Conservation (phyloP, 1,140 invertebrate genomes). For the Protaetia brevitarsis region DNA sequence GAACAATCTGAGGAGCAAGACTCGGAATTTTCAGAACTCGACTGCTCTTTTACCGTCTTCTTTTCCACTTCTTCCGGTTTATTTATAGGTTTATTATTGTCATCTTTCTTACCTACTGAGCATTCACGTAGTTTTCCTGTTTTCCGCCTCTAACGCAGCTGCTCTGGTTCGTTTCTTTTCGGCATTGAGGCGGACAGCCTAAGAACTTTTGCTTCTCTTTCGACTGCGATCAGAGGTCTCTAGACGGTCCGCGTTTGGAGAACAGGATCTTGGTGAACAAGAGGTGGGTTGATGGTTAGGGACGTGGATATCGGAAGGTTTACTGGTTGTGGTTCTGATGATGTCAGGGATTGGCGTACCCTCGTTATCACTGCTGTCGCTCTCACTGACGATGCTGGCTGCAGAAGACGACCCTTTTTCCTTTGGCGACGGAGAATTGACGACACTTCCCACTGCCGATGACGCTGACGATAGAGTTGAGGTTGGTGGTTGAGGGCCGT, state of each 20-base stretch:
- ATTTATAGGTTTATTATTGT: neutral
- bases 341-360: slow-evolving; percentile 47
- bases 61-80: neutral
- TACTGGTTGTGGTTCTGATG: slow-evolving; percentile 39
- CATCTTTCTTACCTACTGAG: neutral
- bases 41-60: slow-evolving; percentile 10
- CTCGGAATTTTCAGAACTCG: neutral
- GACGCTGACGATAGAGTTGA: slow-evolving; percentile 14
- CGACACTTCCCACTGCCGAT: neutral
- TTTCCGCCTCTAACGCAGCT: slow-evolving; percentile 4
- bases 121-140: neutral
- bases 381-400: slow-evolving; percentile 26
- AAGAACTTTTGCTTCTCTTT: slow-evolving; percentile 84
- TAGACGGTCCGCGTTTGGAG: slow-evolving; percentile 13
- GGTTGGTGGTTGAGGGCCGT: slow-evolving; percentile 21
- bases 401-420: slow-evolving; percentile 4
- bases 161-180: slow-evolving; percentile 45
- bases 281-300: slow-evolving; percentile 38
- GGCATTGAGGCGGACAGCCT: slow-evolving; percentile 68
- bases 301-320: slow-evolving; percentile 21
- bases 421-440: slow-evolving; percentile 5
- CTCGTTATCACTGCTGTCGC: slow-evolving; percentile 46
- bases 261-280: slow-evolving; percentile 34
- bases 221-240: slow-evolving; percentile 68
- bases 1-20: slow-evolving; percentile 15